Conservation (phyloP, 1,140 invertebrate genomes). For the Parapsyche elsis region DNA sequence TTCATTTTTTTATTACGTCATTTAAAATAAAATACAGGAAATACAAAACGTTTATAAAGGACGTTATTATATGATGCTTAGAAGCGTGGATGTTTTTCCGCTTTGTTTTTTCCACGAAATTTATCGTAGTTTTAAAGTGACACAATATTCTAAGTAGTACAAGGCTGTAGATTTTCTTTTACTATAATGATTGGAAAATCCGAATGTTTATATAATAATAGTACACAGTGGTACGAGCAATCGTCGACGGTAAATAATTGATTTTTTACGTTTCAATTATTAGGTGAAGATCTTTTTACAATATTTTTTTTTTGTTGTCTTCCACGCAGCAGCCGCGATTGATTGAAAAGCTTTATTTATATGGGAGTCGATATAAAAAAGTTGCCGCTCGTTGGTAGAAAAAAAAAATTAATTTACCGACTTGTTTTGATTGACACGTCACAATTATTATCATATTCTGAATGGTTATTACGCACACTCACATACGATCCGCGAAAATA, state of each 20-base stretch:
- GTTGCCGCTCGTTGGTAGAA: not conserved
- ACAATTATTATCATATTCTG: not conserved
- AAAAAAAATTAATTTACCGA: not conserved
- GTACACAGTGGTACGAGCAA: too few relatives aligned
- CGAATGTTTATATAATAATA: too few relatives aligned
- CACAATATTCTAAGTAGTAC: not conserved
- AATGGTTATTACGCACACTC: too few relatives aligned
- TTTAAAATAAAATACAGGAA: not conserved
- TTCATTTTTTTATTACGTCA: not conserved
- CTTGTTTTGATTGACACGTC: slow-evolving; percentile 17
- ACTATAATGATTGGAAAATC: too few relatives aligned
- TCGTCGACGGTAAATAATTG: too few relatives aligned
- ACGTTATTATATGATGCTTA: not conserved
- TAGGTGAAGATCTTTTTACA: too few relatives aligned
- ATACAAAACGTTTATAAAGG: not conserved
- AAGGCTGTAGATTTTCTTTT: not conserved
- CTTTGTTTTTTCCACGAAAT: slow-evolving; percentile 1
- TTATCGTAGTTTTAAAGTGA: not conserved
- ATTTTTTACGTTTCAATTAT: too few relatives aligned
- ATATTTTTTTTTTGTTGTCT: too few relatives aligned
- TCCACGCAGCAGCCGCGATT: too few relatives aligned
- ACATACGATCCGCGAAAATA: too few relatives aligned
- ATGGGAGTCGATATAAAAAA: not conserved
- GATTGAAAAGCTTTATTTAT: not conserved
- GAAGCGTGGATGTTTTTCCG: slow-evolving; percentile 16